Conservation (phyloP, 2,888 invertebrate genomes). For the Megaustenia siamemsis region DNA sequence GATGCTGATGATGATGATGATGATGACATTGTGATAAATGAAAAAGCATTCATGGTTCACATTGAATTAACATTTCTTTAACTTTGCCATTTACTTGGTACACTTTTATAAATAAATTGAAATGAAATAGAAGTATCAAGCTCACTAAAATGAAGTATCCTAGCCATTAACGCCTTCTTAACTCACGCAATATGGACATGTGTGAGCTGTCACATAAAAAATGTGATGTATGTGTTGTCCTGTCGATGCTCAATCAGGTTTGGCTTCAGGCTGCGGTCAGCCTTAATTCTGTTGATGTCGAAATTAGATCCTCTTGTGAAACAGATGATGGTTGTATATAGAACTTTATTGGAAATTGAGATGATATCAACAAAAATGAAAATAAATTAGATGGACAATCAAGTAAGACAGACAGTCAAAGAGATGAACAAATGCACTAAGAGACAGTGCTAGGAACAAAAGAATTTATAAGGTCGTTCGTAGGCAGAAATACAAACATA, state of each 20-base stretch:
- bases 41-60: too few species aligned
- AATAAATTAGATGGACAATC: not conserved
- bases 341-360: not conserved
- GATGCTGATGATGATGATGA: too few species aligned
- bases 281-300: constrained; percentile 16
- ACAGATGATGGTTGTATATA: not conserved
- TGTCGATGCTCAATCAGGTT: constrained; percentile 5
- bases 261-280: not conserved
- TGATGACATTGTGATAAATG: too few species aligned
- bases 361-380: not conserved
- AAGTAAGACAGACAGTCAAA: not conserved
- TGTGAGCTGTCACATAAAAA: not conserved
- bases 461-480: too few species aligned
- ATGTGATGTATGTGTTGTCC: not conserved
- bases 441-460: too few species aligned
- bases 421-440: too few species aligned
- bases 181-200: not conserved
- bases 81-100: too few species aligned
- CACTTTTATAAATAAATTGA: too few species aligned
- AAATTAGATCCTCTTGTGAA: not conserved
- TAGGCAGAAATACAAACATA: too few species aligned
- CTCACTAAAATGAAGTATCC: too few species aligned
- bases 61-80: too few species aligned
- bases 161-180: not conserved
- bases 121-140: too few species aligned